phyloP scores from a whole-genome alignment of 2,797 vertebrate genomes.

The Gambelia wislizenii region DNA sequence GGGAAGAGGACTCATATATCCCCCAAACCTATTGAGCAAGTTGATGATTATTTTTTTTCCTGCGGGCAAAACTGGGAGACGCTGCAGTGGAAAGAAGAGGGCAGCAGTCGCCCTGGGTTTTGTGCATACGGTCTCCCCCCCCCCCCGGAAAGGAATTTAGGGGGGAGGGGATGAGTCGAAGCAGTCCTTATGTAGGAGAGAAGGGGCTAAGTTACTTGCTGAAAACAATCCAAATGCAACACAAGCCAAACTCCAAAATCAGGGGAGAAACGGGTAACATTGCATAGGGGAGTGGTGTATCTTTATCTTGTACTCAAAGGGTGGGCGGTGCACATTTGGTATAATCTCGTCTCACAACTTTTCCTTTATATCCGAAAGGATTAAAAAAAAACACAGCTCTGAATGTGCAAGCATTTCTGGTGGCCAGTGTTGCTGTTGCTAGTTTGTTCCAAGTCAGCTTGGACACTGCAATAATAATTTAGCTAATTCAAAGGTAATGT shows the following conservation, averaged over 20 bases:
- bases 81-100: neutral
- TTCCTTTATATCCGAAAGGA: slow-evolving; percentile 4
- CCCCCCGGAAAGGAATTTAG: neutral
- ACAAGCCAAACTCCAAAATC: neutral
- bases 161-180: neutral
- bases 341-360: neutral
- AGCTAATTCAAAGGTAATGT: slow-evolving; percentile 63
- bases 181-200: neutral
- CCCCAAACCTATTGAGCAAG: slow-evolving; percentile 4
- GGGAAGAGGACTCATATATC: neutral
- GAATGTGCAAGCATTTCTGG: slow-evolving; percentile 28
- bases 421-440: slow-evolving; percentile 21
- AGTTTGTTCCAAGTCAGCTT: slow-evolving; percentile 38
- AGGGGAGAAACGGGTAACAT: neutral
- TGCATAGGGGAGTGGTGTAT: neutral
- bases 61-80: neutral
- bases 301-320: neutral
- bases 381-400: too few species aligned
- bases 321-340: too few species aligned
- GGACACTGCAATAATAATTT: slow-evolving; percentile 50
- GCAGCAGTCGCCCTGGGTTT: neutral
- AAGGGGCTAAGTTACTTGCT: slow-evolving; percentile 51
- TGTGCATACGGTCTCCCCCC: neutral
- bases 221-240: slow-evolving; percentile 5
- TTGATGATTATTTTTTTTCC: slow-evolving; percentile 29